Percentiles rank a stretch among this genome's conserved stretches.
Evolutionary conservation across 2,113 vertebrate species (phyloP).

Genomic region (Suncus etruscus): DNA sequence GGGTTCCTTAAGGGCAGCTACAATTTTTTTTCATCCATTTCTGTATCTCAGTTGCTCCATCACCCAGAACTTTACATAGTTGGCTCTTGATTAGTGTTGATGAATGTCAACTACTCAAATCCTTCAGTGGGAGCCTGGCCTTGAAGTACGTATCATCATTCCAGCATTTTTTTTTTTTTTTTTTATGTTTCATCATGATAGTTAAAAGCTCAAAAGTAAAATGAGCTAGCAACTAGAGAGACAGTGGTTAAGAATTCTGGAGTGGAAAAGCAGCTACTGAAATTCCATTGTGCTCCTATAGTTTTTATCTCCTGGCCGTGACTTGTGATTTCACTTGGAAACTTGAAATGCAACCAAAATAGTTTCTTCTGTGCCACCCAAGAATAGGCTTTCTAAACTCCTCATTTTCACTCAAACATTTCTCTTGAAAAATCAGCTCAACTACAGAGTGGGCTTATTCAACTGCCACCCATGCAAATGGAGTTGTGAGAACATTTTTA

Average conservation of each 20-base stretch:
- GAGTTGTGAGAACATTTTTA: slow-evolving; percentile 63
- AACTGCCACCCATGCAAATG: not conserved
- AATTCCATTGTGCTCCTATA: slow-evolving; percentile 24
- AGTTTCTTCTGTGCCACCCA: slow-evolving; percentile 64
- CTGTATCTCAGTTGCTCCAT: not conserved
- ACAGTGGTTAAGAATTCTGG: not conserved
- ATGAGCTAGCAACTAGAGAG: not conserved
- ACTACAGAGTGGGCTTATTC: slow-evolving; percentile 28
- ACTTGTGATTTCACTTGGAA: slow-evolving; percentile 66
- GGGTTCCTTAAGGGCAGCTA: not conserved
- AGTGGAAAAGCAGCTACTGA: not conserved
- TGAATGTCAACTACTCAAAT: not conserved
- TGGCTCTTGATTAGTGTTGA: not conserved
- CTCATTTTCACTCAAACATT: slow-evolving; percentile 61
- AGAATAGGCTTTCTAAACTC: slow-evolving; percentile 53
- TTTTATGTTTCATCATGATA: not conserved
- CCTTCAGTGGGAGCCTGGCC: not conserved
- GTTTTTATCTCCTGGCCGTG: slow-evolving; percentile 27
- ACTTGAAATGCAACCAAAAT: slow-evolving; percentile 59
- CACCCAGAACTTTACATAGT: not conserved
- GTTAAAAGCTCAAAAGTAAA: not conserved
- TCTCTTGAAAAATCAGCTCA: slow-evolving; percentile 63
- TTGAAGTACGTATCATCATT: not conserved
- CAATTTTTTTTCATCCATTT: not conserved
- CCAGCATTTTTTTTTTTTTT: not conserved